A percentile compares a stretch with the other conserved stretches of the same genome.
Evolutionary conservation across 2,888 invertebrate genomes (phyloP).

Genomic region (Hypercompe scribonia): DNA sequence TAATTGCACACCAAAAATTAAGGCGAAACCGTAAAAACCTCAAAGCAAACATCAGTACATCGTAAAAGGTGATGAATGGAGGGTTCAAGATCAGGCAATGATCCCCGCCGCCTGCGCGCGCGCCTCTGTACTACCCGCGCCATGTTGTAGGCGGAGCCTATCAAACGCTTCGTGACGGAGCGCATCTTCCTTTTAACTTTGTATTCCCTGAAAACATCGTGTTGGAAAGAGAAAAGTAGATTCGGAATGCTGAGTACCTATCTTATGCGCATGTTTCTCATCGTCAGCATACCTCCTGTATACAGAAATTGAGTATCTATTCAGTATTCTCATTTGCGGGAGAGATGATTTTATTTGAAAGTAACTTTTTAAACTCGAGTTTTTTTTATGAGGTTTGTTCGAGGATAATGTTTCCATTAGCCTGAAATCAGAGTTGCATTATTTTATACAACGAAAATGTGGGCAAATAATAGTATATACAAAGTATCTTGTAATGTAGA

Average conservation of each 20-base stretch:
- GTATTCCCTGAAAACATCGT: constrained; percentile 53
- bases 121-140: constrained; percentile 58
- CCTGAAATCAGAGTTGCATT: neutral
- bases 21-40: constrained; percentile 78
- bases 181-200: constrained; percentile 63
- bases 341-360: neutral
- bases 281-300: constrained; percentile 42
- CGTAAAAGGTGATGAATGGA: constrained; percentile 83
- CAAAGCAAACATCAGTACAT: constrained; percentile 71
- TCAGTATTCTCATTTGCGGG: neutral
- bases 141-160: constrained; percentile 80
- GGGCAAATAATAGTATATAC: too few relatives aligned
- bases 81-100: constrained; percentile 77
- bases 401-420: neutral
- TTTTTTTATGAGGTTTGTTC: neutral
- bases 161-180: constrained; percentile 43
- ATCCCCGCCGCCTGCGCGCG: constrained; percentile 60
- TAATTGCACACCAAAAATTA: constrained; percentile 75
- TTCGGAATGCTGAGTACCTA: constrained; percentile 38
- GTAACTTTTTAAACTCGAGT: neutral
- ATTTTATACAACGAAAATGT: neutral
- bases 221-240: constrained; percentile 69
- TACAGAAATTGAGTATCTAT: constrained; percentile 9
- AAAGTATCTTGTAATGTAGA: neutral
- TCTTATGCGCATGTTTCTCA: constrained; percentile 42